Evolutionary conservation across 23 tunicate genomes (phyloP), one percentile per base, ranked within the genome.

Genomic region (Trididemnum nubilum): DNA sequence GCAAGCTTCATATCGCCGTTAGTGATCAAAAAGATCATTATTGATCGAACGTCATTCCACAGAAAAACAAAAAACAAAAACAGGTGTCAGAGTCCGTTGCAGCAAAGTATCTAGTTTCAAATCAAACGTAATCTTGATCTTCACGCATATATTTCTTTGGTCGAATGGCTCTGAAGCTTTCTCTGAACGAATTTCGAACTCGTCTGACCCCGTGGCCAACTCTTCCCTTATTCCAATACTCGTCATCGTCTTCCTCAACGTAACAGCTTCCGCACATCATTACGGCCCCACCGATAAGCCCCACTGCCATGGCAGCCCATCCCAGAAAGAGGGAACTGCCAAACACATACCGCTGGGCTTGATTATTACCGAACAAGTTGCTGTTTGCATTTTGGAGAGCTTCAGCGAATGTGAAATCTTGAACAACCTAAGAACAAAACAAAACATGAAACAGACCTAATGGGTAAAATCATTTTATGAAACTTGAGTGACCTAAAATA

Each of bases 281-380:
- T 7, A 93, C 35, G 30, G 86, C 85, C 40, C 96, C 92, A 23
- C 95, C 99, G 36, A 88, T 25, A 15, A 84, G 22, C 22, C 84
- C 87, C n/a, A 91, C 74, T 23, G 70, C 81, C 88, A 96, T 87
- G 51, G 97, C 94, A 15, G 85, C 94, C 99, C 99, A 96, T 34
- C 99, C 99, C 28, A 94, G 78, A 73, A 94, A 94, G n/a, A 94
- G 77, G n/a, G 90, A 89, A 15, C 81, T 65, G 2, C 98, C 98
- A 64, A 89, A 94, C 37, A 94, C 94, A 50, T 71, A 94, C 1
- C 85, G 35, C 61, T 71, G 86, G 1, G 81, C 86, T 15, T 57
- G 77, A 58, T 90, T 73, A 33, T 38, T 26, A 5, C 67, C 67
- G 23, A 77, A 12, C 2, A 19, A 18, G 7, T 37, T 22, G 30